phyloP scores from a whole-genome alignment of 1,140 invertebrate species.

The Lordiphosa stackelbergi region DNA sequence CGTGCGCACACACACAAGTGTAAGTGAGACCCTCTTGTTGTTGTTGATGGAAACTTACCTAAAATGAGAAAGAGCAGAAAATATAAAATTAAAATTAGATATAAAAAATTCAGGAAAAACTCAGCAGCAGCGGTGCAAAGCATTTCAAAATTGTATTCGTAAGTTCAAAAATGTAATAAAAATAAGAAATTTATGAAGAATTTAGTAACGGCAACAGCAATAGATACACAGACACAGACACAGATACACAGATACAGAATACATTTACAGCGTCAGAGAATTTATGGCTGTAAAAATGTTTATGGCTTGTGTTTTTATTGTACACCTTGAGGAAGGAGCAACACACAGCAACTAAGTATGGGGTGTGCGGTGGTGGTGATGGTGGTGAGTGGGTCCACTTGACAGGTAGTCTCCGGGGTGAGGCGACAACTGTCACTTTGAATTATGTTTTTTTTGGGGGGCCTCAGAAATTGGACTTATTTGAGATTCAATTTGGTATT shows the following conservation, averaged over 20 bases:
- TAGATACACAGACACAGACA: neutral
- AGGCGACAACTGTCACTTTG: conserved; percentile 50
- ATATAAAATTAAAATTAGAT: conserved; percentile 57
- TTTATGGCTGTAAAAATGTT: conserved; percentile 73
- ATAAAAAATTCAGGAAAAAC: conserved; percentile 40
- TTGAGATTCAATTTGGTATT: conserved; percentile 10
- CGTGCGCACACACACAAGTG: too few species aligned
- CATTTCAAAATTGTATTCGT: conserved; percentile 56
- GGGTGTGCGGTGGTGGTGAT: neutral
- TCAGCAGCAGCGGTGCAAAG: conserved; percentile 14
- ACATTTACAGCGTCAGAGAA: conserved; percentile 25
- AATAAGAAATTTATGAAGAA: conserved; percentile 71
- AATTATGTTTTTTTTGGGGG: conserved; percentile 48
- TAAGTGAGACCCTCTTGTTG: neutral
- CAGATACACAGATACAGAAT: conserved; percentile 1
- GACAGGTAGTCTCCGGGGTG: conserved; percentile 54
- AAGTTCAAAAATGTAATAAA: conserved; percentile 71
- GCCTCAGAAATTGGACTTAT: conserved; percentile 51
- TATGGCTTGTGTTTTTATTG: conserved; percentile 63
- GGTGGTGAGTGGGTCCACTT: conserved; percentile 31
- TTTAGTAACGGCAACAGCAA: conserved; percentile 41
- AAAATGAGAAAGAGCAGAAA: conserved; percentile 39
- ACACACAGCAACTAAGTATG: neutral
- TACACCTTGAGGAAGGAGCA: conserved; percentile 6
- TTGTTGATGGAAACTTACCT: conserved; percentile 58